These are phyloP conservation scores for Drosophila pectinifera DNA, from an alignment of 1,140 invertebrate genomes.

Conservation along the genomic window DNA sequence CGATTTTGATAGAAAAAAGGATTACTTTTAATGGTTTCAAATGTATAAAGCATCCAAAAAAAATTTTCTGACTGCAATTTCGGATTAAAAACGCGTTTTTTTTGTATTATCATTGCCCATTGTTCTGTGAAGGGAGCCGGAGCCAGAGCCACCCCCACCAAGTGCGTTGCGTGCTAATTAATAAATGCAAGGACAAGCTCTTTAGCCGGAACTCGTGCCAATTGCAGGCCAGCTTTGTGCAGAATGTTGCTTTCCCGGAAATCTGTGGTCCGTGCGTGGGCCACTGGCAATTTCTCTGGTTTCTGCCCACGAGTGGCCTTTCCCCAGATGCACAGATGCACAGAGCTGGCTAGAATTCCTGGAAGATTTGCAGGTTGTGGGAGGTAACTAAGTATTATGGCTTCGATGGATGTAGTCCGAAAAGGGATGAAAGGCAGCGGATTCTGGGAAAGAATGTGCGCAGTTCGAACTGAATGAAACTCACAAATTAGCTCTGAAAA, in stretches of 20 bases:
- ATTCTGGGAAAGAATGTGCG: not conserved
- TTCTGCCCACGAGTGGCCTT: not conserved
- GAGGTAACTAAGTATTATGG: too few relatives aligned
- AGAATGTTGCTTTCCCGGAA: slow-evolving; percentile 9
- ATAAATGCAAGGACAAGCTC: not conserved
- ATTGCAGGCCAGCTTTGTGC: not conserved
- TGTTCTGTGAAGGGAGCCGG: not conserved
- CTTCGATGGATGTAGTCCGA: too few relatives aligned
- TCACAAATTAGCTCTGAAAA: not conserved
- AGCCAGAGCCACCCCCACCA: not conserved
- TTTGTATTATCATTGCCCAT: too few relatives aligned
- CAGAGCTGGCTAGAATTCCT: slow-evolving; percentile 7
- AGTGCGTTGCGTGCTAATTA: slow-evolving; percentile 15
- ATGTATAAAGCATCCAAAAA: too few relatives aligned
- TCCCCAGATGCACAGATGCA: not conserved
- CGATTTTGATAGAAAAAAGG: too few relatives aligned
- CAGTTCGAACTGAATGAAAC: not conserved
- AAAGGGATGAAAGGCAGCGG: too few relatives aligned
- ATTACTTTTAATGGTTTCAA: too few relatives aligned
- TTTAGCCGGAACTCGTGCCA: slow-evolving; percentile 14
- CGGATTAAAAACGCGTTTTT: too few relatives aligned
- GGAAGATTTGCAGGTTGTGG: not conserved
- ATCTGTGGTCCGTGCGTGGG: not conserved
- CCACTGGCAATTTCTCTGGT: not conserved
- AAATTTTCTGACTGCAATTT: not conserved